Conservation (phyloP, 2,888 invertebrate genomes). For the Rosalia funebris region DNA sequence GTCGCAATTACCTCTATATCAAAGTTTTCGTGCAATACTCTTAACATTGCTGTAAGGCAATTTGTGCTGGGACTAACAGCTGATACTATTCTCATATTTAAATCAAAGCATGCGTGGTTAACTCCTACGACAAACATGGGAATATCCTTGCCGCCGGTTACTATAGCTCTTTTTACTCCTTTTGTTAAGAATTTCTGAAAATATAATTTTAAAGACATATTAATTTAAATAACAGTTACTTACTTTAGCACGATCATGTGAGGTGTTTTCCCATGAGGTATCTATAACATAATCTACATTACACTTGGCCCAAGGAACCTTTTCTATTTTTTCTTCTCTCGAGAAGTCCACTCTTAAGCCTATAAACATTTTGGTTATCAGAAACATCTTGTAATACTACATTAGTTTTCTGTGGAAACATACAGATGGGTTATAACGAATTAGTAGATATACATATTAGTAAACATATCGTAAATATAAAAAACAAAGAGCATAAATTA, state of each 20-base stretch:
- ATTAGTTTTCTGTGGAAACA: too few relatives aligned
- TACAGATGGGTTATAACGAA: too few relatives aligned
- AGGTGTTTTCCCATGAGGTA: conserved; percentile 40
- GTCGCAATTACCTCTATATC: conserved; percentile 39
- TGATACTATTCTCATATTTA: conserved; percentile 40
- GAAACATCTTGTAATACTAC: not conserved
- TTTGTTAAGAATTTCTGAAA: conserved; percentile 39
- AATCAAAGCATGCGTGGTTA: conserved; percentile 42
- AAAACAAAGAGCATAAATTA: too few relatives aligned
- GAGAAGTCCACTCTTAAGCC: conserved; percentile 38
- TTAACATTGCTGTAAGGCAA: conserved; percentile 37
- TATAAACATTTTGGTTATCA: conserved; percentile 10
- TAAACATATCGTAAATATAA: too few relatives aligned
- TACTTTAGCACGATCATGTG: conserved; percentile 32
- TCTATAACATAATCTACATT: conserved; percentile 41
- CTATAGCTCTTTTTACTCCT: conserved; percentile 40
- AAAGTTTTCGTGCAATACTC: conserved; percentile 44
- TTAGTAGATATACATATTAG: too few relatives aligned
- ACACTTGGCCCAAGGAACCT: conserved; percentile 42
- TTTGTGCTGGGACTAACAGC: conserved; percentile 39
- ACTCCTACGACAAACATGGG: conserved; percentile 43
- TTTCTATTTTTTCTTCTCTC: conserved; percentile 30
- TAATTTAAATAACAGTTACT: too few relatives aligned
- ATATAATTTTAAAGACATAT: too few relatives aligned
- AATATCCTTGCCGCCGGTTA: conserved; percentile 39